Base-by-base conservation (phyloP, 2,888 invertebrate species). In the Isotomurus palustris region DNA sequence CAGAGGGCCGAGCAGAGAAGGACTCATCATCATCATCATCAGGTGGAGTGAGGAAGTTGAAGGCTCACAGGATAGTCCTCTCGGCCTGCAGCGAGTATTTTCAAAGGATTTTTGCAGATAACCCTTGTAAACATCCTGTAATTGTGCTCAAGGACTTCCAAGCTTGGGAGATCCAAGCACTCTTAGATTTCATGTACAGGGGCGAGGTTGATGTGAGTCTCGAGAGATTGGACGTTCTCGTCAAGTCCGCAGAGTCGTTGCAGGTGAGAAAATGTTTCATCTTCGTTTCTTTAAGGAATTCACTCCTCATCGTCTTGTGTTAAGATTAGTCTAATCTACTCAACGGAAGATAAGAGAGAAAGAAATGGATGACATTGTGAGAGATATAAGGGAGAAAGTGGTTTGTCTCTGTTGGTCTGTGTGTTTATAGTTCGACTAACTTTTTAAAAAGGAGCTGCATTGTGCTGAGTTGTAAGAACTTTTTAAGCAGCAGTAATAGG, bases 171-270 rank as follows among this genome's bases (percentile, higher is more conserved):
- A 86, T 93, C 63, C 88, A 89, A 72, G 88, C 90, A 32, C 87
- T 92, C 61, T 87, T 92, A 62, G 89, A 91, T 77, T 93, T 92
- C 74, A 92, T 92, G 91, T 93, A 93, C 78, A 86, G 88, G 69
- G 50, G 43, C 17, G 91, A 92, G 78, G 90, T 92, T 71, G 88
- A 88, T 68, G 90, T 92, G 51, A 85, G 86, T 6, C 88, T 90
- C 72, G 89, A 90, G 73, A 87, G 90, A 64, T 79, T 92, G 25
- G 84, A 87, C 56, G 85, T 85, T 12, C 81, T 93, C 69, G 88
- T 92, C 72, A 86, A 88, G 72, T 91, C 91, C 2, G 92, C 91
- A 0, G 91, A 91, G 73, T 87, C 87, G 52, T 79, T 92, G 61
- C 90, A 91, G 75, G 77, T 78, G 68, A 69, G 25, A 25, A 32